Percentiles rank a stretch among this genome's conserved stretches.
These are phyloP conservation scores for Peromyscus maniculatus DNA, from an alignment of 2,113 vertebrate genomes.

Conservation along the genomic window DNA sequence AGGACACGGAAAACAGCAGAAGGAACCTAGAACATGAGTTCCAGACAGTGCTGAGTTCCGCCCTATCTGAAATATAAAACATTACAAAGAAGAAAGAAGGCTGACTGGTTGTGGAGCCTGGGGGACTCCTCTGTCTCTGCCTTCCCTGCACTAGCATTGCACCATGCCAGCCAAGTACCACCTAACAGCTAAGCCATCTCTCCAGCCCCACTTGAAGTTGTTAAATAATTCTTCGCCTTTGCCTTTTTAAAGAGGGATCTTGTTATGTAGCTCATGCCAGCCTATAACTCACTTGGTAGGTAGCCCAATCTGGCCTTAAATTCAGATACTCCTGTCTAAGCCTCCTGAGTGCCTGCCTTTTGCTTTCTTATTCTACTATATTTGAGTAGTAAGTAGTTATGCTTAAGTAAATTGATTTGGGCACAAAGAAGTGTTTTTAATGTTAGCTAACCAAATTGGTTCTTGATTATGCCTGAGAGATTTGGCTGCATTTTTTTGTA, in stretches of 20 bases:
- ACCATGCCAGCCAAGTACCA: neutral
- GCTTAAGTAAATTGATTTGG: neutral
- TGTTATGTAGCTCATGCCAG: neutral
- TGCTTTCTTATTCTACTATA: neutral
- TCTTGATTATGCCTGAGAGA: neutral
- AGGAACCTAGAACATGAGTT: neutral
- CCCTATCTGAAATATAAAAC: neutral
- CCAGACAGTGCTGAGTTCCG: neutral
- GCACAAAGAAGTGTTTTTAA: slow-evolving; percentile 25
- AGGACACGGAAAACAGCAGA: neutral
- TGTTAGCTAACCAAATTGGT: slow-evolving; percentile 27
- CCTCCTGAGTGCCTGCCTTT: too few relatives aligned
- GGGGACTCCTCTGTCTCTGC: neutral
- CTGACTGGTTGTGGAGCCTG: neutral
- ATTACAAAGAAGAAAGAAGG: neutral
- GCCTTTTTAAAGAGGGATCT: neutral
- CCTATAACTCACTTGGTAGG: neutral
- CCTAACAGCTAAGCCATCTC: neutral
- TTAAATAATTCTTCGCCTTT: neutral
- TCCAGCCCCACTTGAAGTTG: too few relatives aligned
- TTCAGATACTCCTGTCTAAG: neutral
- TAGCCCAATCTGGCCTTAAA: neutral
- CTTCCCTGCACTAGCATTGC: neutral
- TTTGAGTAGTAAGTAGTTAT: slow-evolving; percentile 29
- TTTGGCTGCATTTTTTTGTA: slow-evolving; percentile 38